phyloP scores from a whole-genome alignment of 2,797 vertebrate genomes.

The Botia kubotai region DNA sequence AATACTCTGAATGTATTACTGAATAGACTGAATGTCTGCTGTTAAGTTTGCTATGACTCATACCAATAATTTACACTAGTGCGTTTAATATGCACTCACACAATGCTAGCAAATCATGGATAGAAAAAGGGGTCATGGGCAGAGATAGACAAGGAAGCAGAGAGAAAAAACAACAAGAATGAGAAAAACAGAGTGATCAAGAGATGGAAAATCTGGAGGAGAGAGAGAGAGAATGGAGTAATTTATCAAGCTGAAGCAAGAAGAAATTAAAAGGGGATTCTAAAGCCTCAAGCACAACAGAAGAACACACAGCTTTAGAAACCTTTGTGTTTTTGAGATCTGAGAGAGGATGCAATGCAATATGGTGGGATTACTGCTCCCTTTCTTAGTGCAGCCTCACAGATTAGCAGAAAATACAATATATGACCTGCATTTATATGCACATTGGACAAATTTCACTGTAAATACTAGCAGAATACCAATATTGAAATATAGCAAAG shows the following conservation, averaged over 20 bases:
- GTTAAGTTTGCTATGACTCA: conserved; percentile 69
- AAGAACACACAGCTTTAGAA: conserved; percentile 15
- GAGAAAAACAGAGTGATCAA: background rate
- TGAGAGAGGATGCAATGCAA: background rate
- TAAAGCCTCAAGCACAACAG: background rate
- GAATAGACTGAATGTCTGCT: no score
- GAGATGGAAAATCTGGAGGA: background rate
- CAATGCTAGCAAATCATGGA: background rate
- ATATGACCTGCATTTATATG: no score
- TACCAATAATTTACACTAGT: conserved; percentile 24
- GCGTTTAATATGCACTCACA: conserved; percentile 46
- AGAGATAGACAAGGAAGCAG: background rate
- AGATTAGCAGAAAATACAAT: no score
- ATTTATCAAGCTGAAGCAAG: conserved; percentile 8
- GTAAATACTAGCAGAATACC: no score
- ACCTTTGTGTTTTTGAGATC: background rate
- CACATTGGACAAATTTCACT: no score
- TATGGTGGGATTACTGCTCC: no score
- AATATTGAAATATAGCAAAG: no score
- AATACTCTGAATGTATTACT: conserved; percentile 32
- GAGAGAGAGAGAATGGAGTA: background rate
- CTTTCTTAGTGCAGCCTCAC: no score
- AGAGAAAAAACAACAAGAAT: conserved; percentile 1
- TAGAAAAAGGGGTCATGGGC: background rate
- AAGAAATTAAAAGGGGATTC: conserved; percentile 12